These are phyloP conservation scores for Pterocles burchelli DNA, from an alignment of 2,113 vertebrate genomes.

Conservation along the genomic window DNA sequence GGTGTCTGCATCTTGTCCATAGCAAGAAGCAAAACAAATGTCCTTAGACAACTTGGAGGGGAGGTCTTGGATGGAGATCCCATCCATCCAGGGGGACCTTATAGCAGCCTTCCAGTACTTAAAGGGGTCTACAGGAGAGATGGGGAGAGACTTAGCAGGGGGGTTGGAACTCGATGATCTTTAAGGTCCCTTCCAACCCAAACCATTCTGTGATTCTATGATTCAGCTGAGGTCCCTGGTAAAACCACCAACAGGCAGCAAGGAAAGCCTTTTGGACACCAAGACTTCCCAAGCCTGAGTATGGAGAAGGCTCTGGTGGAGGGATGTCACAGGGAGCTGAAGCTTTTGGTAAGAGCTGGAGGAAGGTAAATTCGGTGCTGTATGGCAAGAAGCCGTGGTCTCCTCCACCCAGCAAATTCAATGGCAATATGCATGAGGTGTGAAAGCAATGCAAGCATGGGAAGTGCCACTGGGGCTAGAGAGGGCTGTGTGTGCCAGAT, in stretches of 20 bases:
- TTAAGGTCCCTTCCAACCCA: too few species aligned
- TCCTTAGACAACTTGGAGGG: neutral
- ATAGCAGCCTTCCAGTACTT: too few species aligned
- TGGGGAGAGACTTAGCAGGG: too few species aligned
- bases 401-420: neutral
- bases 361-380: neutral
- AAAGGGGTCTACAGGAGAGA: too few species aligned
- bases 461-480: neutral
- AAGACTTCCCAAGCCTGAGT: neutral
- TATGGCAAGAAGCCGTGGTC: fast-evolving
- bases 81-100: neutral
- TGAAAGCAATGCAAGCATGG: neutral
- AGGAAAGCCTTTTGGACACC: neutral
- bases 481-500: neutral
- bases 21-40: neutral
- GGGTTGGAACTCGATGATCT: too few species aligned
- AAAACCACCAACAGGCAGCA: neutral
- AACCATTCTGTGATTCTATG: too few species aligned
- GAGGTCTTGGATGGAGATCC: neutral
- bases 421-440: neutral
- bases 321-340: neutral
- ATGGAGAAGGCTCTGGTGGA: neutral
- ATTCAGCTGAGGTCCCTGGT: neutral
- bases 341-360: neutral
- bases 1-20: neutral